Evolutionary conservation across 1,140 invertebrate species (phyloP).

Genomic region (Gonioctena quinquepunctata): DNA sequence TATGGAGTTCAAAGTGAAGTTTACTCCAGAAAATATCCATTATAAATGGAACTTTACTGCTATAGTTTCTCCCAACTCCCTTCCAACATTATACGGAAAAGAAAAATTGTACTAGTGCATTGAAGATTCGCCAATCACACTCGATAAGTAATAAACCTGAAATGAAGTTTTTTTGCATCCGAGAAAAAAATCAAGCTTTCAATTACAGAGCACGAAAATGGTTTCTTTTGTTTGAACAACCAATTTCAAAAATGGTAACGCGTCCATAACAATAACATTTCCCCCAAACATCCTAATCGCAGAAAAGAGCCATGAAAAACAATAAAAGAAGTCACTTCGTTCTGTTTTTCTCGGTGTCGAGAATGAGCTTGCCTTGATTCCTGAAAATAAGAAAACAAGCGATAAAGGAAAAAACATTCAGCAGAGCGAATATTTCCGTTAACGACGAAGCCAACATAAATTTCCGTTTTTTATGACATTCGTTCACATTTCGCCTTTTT

Average conservation of each 20-base stretch:
- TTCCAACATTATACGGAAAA: too few species aligned
- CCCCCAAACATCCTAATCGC: not conserved
- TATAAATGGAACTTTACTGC: too few species aligned
- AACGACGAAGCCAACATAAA: not conserved
- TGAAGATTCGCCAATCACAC: too few species aligned
- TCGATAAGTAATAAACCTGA: too few species aligned
- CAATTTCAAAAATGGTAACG: not conserved
- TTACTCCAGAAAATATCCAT: too few species aligned
- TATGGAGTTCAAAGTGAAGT: too few species aligned
- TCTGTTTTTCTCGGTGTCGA: not conserved
- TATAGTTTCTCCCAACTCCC: too few species aligned
- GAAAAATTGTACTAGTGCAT: too few species aligned
- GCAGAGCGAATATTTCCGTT: not conserved
- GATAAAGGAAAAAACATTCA: not conserved
- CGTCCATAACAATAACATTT: not conserved
- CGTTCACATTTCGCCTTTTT: not conserved
- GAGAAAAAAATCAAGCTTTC: too few species aligned
- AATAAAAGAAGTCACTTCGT: not conserved
- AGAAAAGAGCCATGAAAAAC: not conserved
- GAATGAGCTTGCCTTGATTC: not conserved
- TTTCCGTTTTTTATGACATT: not conserved
- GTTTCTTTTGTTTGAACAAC: not conserved
- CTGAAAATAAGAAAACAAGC: not conserved
- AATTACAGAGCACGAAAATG: too few species aligned
- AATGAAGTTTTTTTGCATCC: too few species aligned